Base-by-base conservation (phyloP, 2,797 vertebrate species). In the Chaetodon trifasciatus region DNA sequence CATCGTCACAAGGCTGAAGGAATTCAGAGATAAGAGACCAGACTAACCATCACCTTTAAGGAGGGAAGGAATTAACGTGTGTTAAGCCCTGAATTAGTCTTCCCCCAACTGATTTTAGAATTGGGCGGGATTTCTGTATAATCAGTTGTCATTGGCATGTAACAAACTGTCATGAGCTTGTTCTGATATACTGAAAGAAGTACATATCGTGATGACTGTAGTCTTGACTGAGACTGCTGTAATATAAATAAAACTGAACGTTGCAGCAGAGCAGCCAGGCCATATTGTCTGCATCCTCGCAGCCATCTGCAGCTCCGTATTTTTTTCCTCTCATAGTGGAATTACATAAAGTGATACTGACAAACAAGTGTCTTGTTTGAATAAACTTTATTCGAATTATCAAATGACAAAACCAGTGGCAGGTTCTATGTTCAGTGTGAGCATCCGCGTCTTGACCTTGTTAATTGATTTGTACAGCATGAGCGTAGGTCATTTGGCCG, bases 211-310 rank as follows among this genome's bases (percentile, higher is more conserved):
- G 28, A 42, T 8, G 11, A 19, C 53, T 49, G 44, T 8, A 7
- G 32, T 11, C 49, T 42, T 42, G 35, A 50, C 44, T 61, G 44
- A 49, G n/a, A 39, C 15, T 17, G 56, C 56, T 50, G 47, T 28
- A 44, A 49, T 75, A 58, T 21, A 67, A 57, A 28, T 75, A 49
- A 64, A 64, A 23, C 57, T 40, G 23, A 42, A 39, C 5, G 23
- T 60, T 9, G 44, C 15, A 11, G 21, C 9, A 8, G 21, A 60
- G 49, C 53, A 70, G 24, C 19, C 53, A 67, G 35, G 32, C 32
- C 42, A 40, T 46, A 39, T 39, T 56, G 28, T 74, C 28, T 5
- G 4, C 52, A 56, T 74, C 21, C 37, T 46, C 71, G 39, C 32
- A 28, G 62, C 40, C 52, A 57, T 64, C 71, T 65, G 28, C 8